A percentile compares a stretch with the other conserved stretches of the same genome.
Evolutionary conservation across 1,140 invertebrate species (phyloP).

Genomic region (Drosophila lacteicornis): DNA sequence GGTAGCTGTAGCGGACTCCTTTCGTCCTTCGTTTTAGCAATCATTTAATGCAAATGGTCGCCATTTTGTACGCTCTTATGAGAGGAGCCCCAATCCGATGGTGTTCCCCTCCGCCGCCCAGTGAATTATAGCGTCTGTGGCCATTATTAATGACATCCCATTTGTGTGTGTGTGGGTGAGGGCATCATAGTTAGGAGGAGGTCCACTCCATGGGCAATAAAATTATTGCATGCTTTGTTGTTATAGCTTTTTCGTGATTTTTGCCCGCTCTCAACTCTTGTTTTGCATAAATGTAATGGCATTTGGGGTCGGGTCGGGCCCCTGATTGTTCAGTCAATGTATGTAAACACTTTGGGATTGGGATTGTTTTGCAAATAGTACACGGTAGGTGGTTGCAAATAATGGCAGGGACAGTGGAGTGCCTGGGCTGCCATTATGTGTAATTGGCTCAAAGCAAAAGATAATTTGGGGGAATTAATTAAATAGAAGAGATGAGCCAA

Average conservation of each 20-base stretch:
- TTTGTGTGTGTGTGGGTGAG: conserved; percentile 20
- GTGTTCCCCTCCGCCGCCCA: neutral
- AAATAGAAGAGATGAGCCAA: neutral
- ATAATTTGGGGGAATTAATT: conserved; percentile 37
- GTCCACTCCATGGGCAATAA: conserved; percentile 52
- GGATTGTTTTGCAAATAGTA: conserved; percentile 44
- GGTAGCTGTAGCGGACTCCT: conserved; percentile 25
- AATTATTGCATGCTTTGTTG: conserved; percentile 80
- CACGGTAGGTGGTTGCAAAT: conserved; percentile 17
- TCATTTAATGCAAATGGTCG: conserved; percentile 83
- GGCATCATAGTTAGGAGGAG: conserved; percentile 37
- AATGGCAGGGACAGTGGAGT: neutral
- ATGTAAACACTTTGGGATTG: conserved; percentile 65
- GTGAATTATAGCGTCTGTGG: conserved; percentile 78
- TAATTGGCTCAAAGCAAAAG: conserved; percentile 30
- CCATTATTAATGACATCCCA: conserved; percentile 77
- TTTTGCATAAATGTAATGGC: conserved; percentile 78
- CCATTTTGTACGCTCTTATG: conserved; percentile 77
- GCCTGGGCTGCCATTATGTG: conserved; percentile 4
- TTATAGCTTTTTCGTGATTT: conserved; percentile 80
- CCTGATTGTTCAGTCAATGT: conserved; percentile 72
- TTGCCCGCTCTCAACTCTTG: conserved; percentile 25
- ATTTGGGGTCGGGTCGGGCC: conserved; percentile 6
- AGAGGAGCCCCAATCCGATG: conserved; percentile 17
- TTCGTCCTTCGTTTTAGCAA: conserved; percentile 74